phyloP scores from a whole-genome alignment of 1,140 invertebrate species.

The Bombyx mandarina region DNA sequence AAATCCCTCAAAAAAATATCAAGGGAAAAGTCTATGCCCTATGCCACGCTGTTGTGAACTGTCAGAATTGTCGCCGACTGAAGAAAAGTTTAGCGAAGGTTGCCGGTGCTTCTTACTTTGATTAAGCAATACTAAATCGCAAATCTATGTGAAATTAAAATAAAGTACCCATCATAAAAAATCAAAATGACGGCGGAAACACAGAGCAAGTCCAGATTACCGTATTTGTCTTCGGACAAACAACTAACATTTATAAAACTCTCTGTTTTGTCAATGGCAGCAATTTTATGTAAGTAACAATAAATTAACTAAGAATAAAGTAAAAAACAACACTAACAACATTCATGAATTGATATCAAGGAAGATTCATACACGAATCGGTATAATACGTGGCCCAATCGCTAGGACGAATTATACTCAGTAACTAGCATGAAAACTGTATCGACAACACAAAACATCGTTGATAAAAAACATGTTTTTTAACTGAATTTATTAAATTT shows the following conservation, averaged over 20 bases:
- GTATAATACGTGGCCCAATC: conserved; percentile 15
- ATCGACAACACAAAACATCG: too few relatives aligned
- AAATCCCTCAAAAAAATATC: too few relatives aligned
- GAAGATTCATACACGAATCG: too few relatives aligned
- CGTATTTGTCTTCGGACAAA: conserved; percentile 79
- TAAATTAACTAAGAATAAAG: conserved; percentile 4
- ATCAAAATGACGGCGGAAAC: conserved; percentile 51
- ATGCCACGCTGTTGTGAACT: conserved; percentile 53
- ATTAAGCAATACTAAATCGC: conserved; percentile 14
- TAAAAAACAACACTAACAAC: too few relatives aligned
- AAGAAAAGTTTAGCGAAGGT: conserved; percentile 32
- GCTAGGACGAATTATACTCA: too few relatives aligned
- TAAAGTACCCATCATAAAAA: conserved; percentile 9
- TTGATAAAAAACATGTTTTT: too few relatives aligned
- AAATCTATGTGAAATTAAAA: conserved; percentile 16
- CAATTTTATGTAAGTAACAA: conserved; percentile 89
- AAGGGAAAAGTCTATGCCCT: too few relatives aligned
- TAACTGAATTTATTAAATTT: too few relatives aligned
- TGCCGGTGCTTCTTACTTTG: conserved; percentile 41
- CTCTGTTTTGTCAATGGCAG: conserved; percentile 90
- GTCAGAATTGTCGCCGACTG: conserved; percentile 36
- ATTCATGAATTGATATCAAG: too few relatives aligned
- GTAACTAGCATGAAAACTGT: too few relatives aligned
- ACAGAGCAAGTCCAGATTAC: conserved; percentile 39
- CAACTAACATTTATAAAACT: conserved; percentile 96